Percentiles rank a stretch among this genome's conserved stretches.
Conservation (phyloP, 2,113 vertebrate genomes). For the Ploceus nigricollis region DNA sequence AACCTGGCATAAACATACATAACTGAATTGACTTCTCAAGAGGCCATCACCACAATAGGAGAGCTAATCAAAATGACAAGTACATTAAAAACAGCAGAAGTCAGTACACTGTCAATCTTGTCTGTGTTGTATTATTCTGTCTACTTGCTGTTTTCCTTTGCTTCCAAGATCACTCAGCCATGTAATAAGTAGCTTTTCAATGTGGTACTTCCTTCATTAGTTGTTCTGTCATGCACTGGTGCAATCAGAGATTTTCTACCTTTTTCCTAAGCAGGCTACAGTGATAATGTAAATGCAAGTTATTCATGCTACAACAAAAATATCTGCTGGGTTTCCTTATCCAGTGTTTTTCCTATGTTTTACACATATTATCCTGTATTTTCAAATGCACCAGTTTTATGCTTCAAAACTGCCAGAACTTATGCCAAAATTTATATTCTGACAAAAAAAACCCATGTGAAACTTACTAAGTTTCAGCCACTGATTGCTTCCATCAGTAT, state of each 20-base stretch:
- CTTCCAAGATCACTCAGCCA: not conserved
- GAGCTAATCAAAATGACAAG: not conserved
- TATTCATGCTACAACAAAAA: not conserved
- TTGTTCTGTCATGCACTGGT: not conserved
- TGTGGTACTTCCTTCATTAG: not conserved
- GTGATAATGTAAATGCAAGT: not conserved
- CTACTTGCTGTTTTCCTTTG: not conserved
- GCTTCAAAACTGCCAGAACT: not conserved
- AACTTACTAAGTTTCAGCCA: not conserved
- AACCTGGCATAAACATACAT: not conserved
- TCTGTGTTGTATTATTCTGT: not conserved
- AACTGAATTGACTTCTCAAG: not conserved
- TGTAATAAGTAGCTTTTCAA: conserved; percentile 1
- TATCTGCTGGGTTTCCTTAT: not conserved
- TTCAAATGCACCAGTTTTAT: not conserved
- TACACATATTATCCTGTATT: not conserved
- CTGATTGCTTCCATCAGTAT: not conserved
- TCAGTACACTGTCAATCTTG: not conserved
- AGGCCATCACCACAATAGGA: not conserved
- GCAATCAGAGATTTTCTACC: not conserved
- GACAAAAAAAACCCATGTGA: not conserved
- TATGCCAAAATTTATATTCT: not conserved
- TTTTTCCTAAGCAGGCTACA: not conserved
- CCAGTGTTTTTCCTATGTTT: not conserved
- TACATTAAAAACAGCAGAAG: not conserved